Evolutionary conservation across 2,888 invertebrate species (phyloP).

Genomic region (Pachymerium ferrugineum): DNA sequence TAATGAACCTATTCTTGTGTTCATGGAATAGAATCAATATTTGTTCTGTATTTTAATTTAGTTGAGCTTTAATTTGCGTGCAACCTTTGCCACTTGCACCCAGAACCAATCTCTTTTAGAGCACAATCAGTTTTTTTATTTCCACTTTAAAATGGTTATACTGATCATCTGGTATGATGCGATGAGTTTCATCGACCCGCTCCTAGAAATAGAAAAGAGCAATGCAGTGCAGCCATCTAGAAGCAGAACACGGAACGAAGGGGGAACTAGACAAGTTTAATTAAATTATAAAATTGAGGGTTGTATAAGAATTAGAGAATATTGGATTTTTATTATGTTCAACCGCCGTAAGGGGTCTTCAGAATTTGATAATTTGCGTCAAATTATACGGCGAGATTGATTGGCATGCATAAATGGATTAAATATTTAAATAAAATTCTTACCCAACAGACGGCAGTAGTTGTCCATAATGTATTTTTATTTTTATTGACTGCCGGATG

Average conservation of each 20-base stretch:
- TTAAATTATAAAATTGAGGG: not conserved
- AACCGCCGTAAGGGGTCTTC: too few relatives aligned
- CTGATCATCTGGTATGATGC: too few relatives aligned
- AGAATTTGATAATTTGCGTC: too few relatives aligned
- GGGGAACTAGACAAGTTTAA: not conserved
- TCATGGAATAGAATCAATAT: not conserved
- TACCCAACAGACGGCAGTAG: not conserved
- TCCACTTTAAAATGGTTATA: too few relatives aligned
- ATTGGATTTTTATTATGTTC: too few relatives aligned
- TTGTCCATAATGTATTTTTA: not conserved
- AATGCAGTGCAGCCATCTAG: slow-evolving; percentile 6
- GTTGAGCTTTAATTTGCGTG: not conserved
- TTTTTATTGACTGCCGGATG: slow-evolving; percentile 20
- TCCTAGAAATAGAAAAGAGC: not conserved
- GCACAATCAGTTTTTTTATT: too few relatives aligned
- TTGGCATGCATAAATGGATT: too few relatives aligned
- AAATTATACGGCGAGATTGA: too few relatives aligned
- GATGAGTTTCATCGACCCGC: not conserved
- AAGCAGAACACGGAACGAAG: not conserved
- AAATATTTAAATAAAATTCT: not conserved
- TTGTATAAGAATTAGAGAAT: too few relatives aligned
- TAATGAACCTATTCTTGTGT: not conserved
- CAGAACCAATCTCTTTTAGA: too few relatives aligned
- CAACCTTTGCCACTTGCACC: not conserved
- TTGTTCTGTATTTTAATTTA: not conserved